phyloP scores from a whole-genome alignment of 2,888 invertebrate genomes.

The Agrenia bidenticulata region DNA sequence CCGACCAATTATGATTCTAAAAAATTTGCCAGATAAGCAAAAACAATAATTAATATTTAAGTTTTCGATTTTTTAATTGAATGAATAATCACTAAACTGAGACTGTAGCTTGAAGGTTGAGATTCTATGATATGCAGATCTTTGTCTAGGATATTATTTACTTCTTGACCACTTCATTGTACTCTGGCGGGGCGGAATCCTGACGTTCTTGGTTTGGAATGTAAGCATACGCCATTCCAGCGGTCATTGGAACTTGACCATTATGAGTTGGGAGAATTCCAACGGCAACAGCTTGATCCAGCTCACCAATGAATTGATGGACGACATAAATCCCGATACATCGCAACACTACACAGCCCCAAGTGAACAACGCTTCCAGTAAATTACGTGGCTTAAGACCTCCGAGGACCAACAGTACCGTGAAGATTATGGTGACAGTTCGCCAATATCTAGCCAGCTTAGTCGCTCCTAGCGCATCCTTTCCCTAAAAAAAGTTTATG shows the following conservation, averaged over 20 bases:
- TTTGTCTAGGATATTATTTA: too few relatives aligned
- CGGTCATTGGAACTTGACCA: slow-evolving; percentile 15
- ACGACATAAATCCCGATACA: slow-evolving; percentile 7
- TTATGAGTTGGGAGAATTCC: slow-evolving; percentile 10
- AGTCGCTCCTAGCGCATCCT: slow-evolving; percentile 34
- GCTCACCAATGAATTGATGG: slow-evolving; percentile 13
- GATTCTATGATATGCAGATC: too few relatives aligned
- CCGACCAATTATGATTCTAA: too few relatives aligned
- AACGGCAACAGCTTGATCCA: not conserved
- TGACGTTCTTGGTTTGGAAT: too few relatives aligned
- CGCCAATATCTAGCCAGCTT: slow-evolving; percentile 33
- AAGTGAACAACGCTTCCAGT: not conserved
- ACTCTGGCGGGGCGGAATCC: slow-evolving; percentile 11
- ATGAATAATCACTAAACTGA: too few relatives aligned
- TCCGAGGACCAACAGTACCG: slow-evolving; percentile 9
- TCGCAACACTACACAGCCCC: slow-evolving; percentile 6
- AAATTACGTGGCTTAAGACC: not conserved
- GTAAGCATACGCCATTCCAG: slow-evolving; percentile 31
- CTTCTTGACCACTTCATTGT: slow-evolving; percentile 29
- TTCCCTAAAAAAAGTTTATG: slow-evolving; percentile 28
- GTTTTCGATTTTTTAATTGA: not conserved
- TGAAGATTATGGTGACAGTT: slow-evolving; percentile 8
- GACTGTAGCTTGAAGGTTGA: too few relatives aligned
- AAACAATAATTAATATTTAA: too few relatives aligned
- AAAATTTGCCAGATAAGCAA: too few relatives aligned